These are phyloP conservation scores for Climacteris rufus DNA, from an alignment of 2,113 vertebrate species.

Conservation along the genomic window DNA sequence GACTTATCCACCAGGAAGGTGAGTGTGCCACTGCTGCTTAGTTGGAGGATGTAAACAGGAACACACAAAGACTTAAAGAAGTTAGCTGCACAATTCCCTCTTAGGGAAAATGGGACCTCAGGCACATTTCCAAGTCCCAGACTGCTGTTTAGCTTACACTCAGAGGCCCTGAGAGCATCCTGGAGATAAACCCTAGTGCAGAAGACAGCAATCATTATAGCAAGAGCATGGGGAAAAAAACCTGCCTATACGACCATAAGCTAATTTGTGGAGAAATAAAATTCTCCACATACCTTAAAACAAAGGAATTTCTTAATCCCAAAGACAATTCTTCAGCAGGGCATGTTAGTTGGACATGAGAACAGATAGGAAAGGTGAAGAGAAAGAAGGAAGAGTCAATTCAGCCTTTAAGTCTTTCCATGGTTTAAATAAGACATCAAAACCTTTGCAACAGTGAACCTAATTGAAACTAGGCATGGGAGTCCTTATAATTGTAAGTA, in stretches of 20 bases:
- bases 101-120: neutral
- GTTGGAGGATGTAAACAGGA: neutral
- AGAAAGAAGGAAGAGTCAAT: neutral
- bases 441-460: neutral
- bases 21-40: neutral
- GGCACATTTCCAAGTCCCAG: neutral
- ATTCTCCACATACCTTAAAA: neutral
- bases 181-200: neutral
- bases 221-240: rapidly evolving
- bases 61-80: neutral
- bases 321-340: neutral
- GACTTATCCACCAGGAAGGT: neutral
- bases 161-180: neutral
- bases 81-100: neutral
- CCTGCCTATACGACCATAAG: neutral
- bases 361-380: neutral
- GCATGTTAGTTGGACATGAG: neutral
- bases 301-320: neutral
- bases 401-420: neutral
- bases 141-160: neutral
- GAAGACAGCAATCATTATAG: neutral
- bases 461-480: neutral
- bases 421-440: neutral
- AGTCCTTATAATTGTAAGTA: neutral
- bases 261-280: neutral